Percentiles rank a stretch among this genome's conserved stretches.
phyloP scores from a whole-genome alignment of 2,797 vertebrate genomes.

The Chaetophractus vellerosus region DNA sequence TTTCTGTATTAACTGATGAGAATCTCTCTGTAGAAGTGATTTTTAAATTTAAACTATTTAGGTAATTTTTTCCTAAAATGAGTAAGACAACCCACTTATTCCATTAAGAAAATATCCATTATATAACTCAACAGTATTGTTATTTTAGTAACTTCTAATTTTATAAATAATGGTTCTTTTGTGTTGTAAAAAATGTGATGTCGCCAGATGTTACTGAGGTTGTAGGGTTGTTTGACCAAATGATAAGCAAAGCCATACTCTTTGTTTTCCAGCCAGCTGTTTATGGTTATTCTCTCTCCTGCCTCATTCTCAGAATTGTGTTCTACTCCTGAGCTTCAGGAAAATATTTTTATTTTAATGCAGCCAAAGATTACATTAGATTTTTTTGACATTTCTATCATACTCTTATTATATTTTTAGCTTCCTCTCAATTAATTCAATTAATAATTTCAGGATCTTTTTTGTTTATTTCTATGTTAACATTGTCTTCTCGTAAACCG shows the following conservation, averaged over 20 bases:
- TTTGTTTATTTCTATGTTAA: neutral
- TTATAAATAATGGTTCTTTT: conserved; percentile 48
- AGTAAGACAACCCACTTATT: neutral
- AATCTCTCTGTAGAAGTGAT: neutral
- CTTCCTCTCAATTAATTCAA: neutral
- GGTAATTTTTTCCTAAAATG: neutral
- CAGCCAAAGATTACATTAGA: neutral
- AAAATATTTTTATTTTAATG: conserved; percentile 26
- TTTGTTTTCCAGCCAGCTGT: neutral
- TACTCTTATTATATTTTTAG: conserved; percentile 51
- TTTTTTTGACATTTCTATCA: neutral
- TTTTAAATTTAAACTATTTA: conserved; percentile 2
- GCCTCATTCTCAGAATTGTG: neutral
- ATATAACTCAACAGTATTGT: neutral
- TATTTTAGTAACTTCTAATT: neutral
- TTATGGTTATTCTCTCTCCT: neutral
- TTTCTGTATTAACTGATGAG: neutral
- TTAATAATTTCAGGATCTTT: neutral
- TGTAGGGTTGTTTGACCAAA: neutral
- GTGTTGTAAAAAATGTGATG: conserved; percentile 5
- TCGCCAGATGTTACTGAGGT: neutral
- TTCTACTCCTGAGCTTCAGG: conserved; percentile 2
- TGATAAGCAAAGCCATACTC: neutral
- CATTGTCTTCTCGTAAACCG: conserved; percentile 17
- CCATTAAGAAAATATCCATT: neutral